Base-by-base conservation (phyloP, 2,113 vertebrate genomes). In the Paralichthys olivaceus region DNA sequence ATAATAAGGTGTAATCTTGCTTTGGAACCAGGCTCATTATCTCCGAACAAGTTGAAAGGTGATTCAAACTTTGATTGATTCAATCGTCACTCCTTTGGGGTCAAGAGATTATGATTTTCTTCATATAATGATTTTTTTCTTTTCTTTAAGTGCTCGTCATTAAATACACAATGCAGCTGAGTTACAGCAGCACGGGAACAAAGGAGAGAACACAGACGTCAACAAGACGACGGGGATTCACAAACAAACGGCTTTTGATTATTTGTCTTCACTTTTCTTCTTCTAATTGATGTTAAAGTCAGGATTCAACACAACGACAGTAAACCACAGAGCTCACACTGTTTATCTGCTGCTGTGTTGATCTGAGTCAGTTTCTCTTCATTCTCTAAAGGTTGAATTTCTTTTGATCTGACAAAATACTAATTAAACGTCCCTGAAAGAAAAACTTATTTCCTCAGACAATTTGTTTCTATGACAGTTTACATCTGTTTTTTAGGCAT, bases 51-150 rank as follows among this genome's bases (percentile, higher is more conserved):
- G 26, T 22, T 73, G 55, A 65, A 79, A 67, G 23, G 14, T 63
- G 57, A 76, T 85, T 81, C 15, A 7, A 2, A 51, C 60, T 61
- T 59, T 77, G 83, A 85, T 80, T 86, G 55, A 82, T 72, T 34
- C 8, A 13, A 29, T 64, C 49, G 3, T 87, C 1, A 8, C 65
- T 81, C 61, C 49, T 72, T 88, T 70, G 79, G 81, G 63, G 6
- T 75, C 68, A 63, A 78, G 7, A 29, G 69, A 80, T 86, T 78
- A 8, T 54, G 53, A 43, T 11, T 65, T 45, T 15, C 67, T 69
- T 29, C 29, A n/a, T 0, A 37, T 54, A 1, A 14, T 61, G 51
- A 58, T 64, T 69, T 40, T n/a, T 34, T 63, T 40, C 56, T 58
- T 14, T 63, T 57, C 22, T 19, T 69, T 17, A 79, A 70, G 71